Evolutionary conservation across 2,797 vertebrate species (phyloP).

Genomic region (Cyclura pinguis): DNA sequence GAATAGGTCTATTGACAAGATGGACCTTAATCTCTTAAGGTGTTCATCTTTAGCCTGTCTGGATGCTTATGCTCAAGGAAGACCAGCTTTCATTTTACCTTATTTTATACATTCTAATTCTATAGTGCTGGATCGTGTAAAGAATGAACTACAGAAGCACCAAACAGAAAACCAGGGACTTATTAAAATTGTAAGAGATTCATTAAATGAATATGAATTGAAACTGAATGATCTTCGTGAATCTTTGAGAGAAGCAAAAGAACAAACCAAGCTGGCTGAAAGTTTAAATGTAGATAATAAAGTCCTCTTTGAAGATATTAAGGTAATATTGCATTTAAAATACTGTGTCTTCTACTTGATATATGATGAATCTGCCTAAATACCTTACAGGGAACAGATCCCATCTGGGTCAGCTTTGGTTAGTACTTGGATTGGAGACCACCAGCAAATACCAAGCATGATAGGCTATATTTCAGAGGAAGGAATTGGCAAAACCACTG

Average conservation of each 20-base stretch:
- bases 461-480: too few species aligned
- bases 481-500: too few species aligned
- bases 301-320: slow-evolving; percentile 80
- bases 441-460: too few species aligned
- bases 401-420: too few species aligned
- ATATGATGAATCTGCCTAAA: background rate
- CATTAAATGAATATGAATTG: slow-evolving; percentile 83
- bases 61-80: background rate
- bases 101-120: slow-evolving; percentile 51
- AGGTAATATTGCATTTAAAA: slow-evolving; percentile 79
- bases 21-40: background rate
- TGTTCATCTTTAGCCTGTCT: too few species aligned
- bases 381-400: too few species aligned
- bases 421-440: too few species aligned
- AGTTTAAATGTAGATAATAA: slow-evolving; percentile 86
- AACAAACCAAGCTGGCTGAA: slow-evolving; percentile 85
- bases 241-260: slow-evolving; percentile 81
- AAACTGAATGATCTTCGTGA: slow-evolving; percentile 88
- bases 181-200: slow-evolving; percentile 80
- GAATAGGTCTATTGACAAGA: background rate
- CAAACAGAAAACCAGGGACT: slow-evolving; percentile 81
- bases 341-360: background rate
- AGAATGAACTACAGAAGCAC: slow-evolving; percentile 83
- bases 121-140: slow-evolving; percentile 88
- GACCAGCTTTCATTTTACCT: background rate